Percentiles rank a stretch among this genome's conserved stretches.
Evolutionary conservation across 2,113 vertebrate species (phyloP).

Genomic region (Pseudorhombus dupliciocellatus): DNA sequence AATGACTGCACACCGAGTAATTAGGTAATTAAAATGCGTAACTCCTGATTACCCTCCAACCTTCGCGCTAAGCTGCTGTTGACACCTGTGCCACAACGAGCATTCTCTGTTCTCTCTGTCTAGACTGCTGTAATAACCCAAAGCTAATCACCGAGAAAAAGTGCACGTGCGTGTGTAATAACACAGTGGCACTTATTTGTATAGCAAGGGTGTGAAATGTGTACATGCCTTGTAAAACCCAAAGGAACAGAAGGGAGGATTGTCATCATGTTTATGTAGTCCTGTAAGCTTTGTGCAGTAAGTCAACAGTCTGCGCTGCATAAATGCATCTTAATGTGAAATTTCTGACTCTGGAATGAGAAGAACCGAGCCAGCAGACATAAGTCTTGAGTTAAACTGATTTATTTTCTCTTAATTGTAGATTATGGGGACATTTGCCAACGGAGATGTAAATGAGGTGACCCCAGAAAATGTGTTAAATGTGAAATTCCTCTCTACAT

Average conservation of each 20-base stretch:
- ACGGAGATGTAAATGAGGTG: not conserved
- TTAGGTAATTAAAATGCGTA: conserved; percentile 24
- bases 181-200: conserved; percentile 48
- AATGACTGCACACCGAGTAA: conserved; percentile 17
- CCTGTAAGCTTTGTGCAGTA: conserved; percentile 19
- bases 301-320: not conserved
- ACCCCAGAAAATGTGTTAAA: conserved; percentile 9
- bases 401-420: not conserved
- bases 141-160: conserved; percentile 54
- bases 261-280: conserved; percentile 60
- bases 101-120: conserved; percentile 67
- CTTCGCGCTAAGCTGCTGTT: conserved; percentile 48
- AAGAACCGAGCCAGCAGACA: not conserved
- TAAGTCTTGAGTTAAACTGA: not conserved
- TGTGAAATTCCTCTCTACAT: conserved; percentile 8
- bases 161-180: conserved; percentile 33
- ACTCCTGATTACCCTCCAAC: conserved; percentile 20
- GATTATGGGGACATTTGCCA: conserved; percentile 2
- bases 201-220: conserved; percentile 48
- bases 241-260: conserved; percentile 58
- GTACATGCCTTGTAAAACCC: conserved; percentile 40
- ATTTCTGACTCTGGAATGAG: not conserved
- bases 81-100: conserved; percentile 56
- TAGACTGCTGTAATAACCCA: conserved; percentile 73
- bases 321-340: not conserved